Conservation (phyloP, 2,113 vertebrate species). For the Phaetusa simplex region DNA sequence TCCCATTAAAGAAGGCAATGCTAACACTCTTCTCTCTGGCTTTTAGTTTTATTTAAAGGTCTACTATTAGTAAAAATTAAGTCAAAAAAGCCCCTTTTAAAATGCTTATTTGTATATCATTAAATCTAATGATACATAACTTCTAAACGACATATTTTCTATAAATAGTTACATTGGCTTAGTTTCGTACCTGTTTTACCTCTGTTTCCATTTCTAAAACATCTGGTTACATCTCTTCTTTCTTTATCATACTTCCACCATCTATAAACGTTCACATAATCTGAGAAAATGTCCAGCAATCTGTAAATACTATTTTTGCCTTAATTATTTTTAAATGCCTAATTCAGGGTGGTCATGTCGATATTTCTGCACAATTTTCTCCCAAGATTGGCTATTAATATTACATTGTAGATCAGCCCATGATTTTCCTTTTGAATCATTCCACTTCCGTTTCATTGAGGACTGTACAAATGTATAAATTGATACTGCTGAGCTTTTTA, state of each 20-base stretch:
- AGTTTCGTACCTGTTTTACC: not conserved
- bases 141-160: not conserved
- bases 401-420: not conserved
- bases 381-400: not conserved
- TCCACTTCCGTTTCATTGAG: constrained; percentile 19
- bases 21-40: not conserved
- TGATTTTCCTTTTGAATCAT: constrained; percentile 21
- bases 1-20: not conserved
- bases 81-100: not conserved
- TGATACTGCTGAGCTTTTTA: constrained; percentile 32
- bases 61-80: not conserved
- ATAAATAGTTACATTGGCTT: not conserved
- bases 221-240: not conserved
- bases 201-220: not conserved
- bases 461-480: constrained; percentile 30
- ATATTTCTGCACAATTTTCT: not conserved
- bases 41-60: not conserved
- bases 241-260: not conserved
- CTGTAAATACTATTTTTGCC: not conserved
- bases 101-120: not conserved
- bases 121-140: not conserved
- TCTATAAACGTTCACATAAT: not conserved
- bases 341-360: not conserved
- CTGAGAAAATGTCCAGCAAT: not conserved
- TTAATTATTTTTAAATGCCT: not conserved